A percentile compares a stretch with the other conserved stretches of the same genome.
Evolutionary conservation across 2,113 vertebrate genomes (phyloP).

Genomic region (Podiceps cristatus): DNA sequence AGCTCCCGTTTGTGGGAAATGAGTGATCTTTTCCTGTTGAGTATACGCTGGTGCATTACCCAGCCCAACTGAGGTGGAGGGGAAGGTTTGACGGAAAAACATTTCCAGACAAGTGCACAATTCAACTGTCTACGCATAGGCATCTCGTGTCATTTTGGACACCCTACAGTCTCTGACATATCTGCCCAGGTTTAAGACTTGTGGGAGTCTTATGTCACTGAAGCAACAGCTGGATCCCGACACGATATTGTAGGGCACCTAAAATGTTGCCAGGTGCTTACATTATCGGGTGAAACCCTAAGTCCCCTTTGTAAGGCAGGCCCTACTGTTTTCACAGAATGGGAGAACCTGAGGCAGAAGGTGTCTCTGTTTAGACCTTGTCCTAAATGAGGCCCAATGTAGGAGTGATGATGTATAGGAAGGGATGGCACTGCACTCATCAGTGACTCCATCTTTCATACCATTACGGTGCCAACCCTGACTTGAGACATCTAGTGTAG

Average conservation of each 20-base stretch:
- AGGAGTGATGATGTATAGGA: background rate
- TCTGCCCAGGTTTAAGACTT: background rate
- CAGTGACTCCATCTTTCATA: background rate
- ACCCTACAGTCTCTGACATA: background rate
- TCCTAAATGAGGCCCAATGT: background rate
- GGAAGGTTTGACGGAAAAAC: background rate
- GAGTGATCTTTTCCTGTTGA: background rate
- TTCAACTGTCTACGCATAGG: background rate
- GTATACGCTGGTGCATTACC: background rate
- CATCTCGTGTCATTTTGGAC: background rate
- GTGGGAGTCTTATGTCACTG: background rate
- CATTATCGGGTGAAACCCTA: background rate
- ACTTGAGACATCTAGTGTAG: background rate
- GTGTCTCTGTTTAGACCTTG: background rate
- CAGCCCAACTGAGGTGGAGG: background rate
- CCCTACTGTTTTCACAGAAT: accelerated
- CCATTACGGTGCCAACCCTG: background rate
- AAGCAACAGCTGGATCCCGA: background rate
- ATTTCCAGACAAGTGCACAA: background rate
- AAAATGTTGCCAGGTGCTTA: background rate
- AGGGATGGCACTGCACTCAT: background rate
- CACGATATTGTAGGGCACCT: background rate
- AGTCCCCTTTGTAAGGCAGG: background rate
- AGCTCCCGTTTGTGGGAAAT: background rate
- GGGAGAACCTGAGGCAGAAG: background rate